Conservation (phyloP, 1,140 invertebrate genomes). For the Paraescarpia echinospica region DNA sequence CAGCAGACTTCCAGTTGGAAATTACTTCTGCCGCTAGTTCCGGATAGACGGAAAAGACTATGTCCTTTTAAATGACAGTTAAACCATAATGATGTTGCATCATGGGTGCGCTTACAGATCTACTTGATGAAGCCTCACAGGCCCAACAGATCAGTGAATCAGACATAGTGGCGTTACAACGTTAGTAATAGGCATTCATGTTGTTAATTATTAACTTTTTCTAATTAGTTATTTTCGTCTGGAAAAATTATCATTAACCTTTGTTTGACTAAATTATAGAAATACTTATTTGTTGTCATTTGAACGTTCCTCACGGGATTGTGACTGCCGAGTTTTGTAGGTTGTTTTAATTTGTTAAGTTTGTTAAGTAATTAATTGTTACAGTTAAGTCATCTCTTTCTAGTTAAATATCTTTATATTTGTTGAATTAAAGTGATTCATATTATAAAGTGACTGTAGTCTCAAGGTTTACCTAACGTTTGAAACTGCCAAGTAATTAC, state of each 20-base stretch:
- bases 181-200: background rate
- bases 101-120: background rate
- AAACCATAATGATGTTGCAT: background rate
- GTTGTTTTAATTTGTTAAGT: background rate
- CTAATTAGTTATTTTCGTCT: background rate
- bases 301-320: background rate
- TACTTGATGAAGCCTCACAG: background rate
- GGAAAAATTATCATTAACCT: background rate
- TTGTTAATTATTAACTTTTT: background rate
- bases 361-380: background rate
- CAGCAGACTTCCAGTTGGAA: too few relatives aligned
- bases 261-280: background rate
- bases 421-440: background rate
- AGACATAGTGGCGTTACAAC: background rate
- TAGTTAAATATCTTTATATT: background rate
- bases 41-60: too few relatives aligned
- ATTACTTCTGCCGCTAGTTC: too few relatives aligned
- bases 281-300: background rate
- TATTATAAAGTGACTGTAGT: background rate
- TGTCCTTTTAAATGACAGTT: too few relatives aligned
- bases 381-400: too few relatives aligned
- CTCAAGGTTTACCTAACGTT: background rate
- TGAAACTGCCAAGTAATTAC: too few relatives aligned
- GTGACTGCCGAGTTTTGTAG: background rate
- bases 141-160: background rate